Evolutionary conservation across 92 coral and sea anemone species (phyloP).

Genomic region (Porites evermanni): DNA sequence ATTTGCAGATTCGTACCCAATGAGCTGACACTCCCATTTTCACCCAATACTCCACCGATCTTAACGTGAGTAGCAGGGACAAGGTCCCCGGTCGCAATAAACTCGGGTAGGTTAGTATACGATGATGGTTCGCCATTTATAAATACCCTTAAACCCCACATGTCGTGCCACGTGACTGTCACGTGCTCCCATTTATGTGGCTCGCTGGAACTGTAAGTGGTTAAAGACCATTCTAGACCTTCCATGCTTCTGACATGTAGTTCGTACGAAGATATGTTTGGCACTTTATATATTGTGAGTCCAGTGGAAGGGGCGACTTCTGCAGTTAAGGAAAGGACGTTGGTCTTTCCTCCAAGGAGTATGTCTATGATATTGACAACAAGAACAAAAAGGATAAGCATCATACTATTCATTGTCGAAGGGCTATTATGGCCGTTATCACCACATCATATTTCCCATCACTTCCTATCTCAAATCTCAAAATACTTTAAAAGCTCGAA

Average conservation of each 20-base stretch:
- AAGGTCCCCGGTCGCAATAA: too few relatives aligned
- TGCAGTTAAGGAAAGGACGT: slow-evolving; percentile 50
- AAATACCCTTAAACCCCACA: slow-evolving; percentile 32
- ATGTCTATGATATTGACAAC: background rate
- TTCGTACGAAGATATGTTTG: background rate
- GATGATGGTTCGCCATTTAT: slow-evolving; percentile 1
- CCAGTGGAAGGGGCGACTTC: slow-evolving; percentile 44
- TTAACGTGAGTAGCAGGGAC: background rate
- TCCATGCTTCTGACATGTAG: background rate
- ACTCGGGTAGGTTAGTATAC: background rate
- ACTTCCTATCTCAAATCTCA: too few relatives aligned
- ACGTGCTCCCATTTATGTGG: slow-evolving; percentile 53
- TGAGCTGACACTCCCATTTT: background rate
- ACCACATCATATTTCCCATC: too few relatives aligned
- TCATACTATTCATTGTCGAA: too few relatives aligned
- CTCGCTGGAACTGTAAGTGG: background rate
- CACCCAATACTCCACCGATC: slow-evolving; percentile 22
- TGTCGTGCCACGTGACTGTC: slow-evolving; percentile 39
- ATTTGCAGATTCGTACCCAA: slow-evolving; percentile 8
- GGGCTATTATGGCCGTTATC: too few relatives aligned
- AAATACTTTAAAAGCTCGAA: too few relatives aligned
- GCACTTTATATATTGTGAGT: slow-evolving; percentile 32
- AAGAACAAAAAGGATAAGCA: too few relatives aligned
- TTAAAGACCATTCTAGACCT: background rate
- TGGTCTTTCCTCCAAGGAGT: background rate